phyloP scores from a whole-genome alignment of 2,888 invertebrate species.

The Stenurella melanura region DNA sequence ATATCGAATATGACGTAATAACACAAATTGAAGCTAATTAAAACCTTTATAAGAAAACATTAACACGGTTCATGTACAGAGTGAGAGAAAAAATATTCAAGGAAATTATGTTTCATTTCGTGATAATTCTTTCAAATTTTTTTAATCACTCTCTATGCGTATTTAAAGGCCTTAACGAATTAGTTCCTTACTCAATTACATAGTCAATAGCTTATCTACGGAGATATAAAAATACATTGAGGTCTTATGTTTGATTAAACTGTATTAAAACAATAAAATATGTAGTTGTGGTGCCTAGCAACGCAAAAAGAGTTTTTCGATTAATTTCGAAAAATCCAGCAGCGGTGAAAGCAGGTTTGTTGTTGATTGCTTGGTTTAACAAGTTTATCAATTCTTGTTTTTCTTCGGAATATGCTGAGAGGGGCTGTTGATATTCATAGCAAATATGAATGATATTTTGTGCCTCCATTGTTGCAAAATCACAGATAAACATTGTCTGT shows the following conservation, averaged over 20 bases:
- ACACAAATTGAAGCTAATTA: no score
- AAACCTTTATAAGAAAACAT: no score
- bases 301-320: not conserved
- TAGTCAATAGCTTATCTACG: no score
- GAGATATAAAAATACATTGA: no score
- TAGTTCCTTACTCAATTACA: no score
- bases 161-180: no score
- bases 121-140: no score
- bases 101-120: no score
- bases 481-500: conserved; percentile 41
- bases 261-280: not conserved
- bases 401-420: conserved; percentile 41
- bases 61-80: no score
- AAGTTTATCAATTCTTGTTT: conserved; percentile 46
- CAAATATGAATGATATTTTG: conserved; percentile 38
- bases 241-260: not conserved
- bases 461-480: conserved; percentile 40
- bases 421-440: conserved; percentile 43
- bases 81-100: no score
- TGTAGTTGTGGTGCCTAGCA: not conserved
- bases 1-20: no score
- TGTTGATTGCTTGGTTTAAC: conserved; percentile 37
- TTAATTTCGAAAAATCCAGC: conserved; percentile 9
- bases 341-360: conserved; percentile 41
- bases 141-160: no score